Evolutionary conservation across 92 coral and sea anemone species (phyloP), one percentile per base, ranked within the genome.

Genomic region (Muricea muricata): DNA sequence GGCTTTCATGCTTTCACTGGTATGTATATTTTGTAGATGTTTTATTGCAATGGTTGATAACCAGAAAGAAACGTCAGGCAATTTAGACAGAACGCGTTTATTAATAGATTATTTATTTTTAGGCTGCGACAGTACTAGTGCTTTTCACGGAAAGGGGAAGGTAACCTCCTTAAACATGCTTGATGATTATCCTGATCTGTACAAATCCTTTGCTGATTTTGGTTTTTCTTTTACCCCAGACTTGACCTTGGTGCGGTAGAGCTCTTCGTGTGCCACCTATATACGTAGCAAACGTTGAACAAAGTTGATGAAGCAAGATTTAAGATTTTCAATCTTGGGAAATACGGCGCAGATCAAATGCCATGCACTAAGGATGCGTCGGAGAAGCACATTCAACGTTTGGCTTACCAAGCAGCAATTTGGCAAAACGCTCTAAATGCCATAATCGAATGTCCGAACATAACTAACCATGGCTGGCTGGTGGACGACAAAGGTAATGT

Each of bases 391-490:
- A 60, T 60, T 17, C 68, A 60, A 60, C 68, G 68, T 8, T 60
- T 18, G 33, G 68, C 28, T 29, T 28, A 60, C 28, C 68, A 60
- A 21, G 68, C 68, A 4, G 68, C 28, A 60, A 60, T 60, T 60
- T 60, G 28, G 68, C 68, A 60, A 8, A 60, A 60, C 33, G 68
- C 68, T 6, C 28, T 60, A 34, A 60, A 60, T 60, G 32, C 32
- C 68, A 29, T 60, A 1, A 34, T 60, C 11, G 33, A 60, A 12
- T 60, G 17, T 28, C 68, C 68, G 12, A 48, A 21, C 18, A 67
- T 67, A 14, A 67, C 74, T 1, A 67, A 34, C 75, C 75, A 26
- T 35, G 48, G 75, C 15, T 68, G 75, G 75, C 45, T 31, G 32
- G 72, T 29, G 1, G 72, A 65, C 35, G 26, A 34, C 42, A 39